These are phyloP conservation scores for Phoeniculus purpureus DNA, from an alignment of 2,797 vertebrate genomes.

Conservation along the genomic window DNA sequence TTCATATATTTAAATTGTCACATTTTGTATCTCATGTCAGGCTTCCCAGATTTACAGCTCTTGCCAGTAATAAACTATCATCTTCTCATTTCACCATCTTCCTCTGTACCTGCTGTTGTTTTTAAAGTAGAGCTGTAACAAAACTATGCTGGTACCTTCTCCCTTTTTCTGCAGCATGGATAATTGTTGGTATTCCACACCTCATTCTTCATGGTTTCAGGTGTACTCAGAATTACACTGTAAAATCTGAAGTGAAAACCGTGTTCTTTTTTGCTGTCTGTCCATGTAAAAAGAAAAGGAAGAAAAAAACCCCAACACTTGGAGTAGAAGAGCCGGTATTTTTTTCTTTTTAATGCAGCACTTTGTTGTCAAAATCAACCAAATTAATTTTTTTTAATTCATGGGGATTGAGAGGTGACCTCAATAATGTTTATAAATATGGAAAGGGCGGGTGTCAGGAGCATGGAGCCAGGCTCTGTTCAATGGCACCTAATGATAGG, in stretches of 20 bases:
- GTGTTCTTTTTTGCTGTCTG: neutral
- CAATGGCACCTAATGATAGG: too few species aligned
- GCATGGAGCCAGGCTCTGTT: too few species aligned
- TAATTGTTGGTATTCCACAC: conserved; percentile 31
- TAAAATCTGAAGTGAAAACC: conserved; percentile 59
- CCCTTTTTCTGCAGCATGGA: neutral
- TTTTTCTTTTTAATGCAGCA: neutral
- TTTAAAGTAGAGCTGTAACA: neutral
- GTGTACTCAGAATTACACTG: neutral
- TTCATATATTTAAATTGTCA: conserved; percentile 46
- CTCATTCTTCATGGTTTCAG: conserved; percentile 31
- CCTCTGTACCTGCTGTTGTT: neutral
- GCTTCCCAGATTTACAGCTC: neutral
- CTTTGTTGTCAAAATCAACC: neutral
- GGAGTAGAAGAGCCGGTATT: neutral
- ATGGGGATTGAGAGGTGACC: too few species aligned
- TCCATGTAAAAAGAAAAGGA: neutral
- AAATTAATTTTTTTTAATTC: too few species aligned
- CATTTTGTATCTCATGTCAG: neutral
- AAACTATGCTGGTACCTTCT: neutral
- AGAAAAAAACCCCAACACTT: neutral
- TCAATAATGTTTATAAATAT: too few species aligned
- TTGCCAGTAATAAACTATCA: neutral
- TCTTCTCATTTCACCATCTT: neutral
- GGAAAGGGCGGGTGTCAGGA: too few species aligned